These are phyloP conservation scores for Colossoma macropomum DNA, from an alignment of 2,113 vertebrate genomes.

Conservation along the genomic window DNA sequence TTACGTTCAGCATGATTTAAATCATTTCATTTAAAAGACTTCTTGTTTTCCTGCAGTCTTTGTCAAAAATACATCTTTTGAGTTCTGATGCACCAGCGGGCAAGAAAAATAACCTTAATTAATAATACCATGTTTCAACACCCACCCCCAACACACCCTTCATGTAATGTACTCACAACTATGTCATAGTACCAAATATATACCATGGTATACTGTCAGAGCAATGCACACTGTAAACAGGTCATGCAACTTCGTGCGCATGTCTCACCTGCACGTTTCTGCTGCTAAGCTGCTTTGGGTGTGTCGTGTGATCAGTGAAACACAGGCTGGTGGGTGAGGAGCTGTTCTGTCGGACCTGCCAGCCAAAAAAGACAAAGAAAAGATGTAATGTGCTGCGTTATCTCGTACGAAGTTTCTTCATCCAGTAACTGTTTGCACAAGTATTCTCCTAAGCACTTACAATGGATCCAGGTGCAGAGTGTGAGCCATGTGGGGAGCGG, in stretches of 20 bases:
- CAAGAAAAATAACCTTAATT: too few species aligned
- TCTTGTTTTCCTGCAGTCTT: too few species aligned
- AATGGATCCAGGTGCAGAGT: constrained; percentile 92
- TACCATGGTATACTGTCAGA: not conserved
- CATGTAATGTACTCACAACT: too few species aligned
- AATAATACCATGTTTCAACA: too few species aligned
- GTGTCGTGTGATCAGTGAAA: constrained; percentile 90
- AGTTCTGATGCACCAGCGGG: not conserved
- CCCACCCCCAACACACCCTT: too few species aligned
- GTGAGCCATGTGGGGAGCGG: constrained; percentile 95
- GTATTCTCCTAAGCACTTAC: constrained; percentile 76
- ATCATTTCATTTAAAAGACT: too few species aligned
- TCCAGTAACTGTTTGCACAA: not conserved
- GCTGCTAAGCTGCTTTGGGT: constrained; percentile 92
- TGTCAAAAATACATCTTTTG: too few species aligned
- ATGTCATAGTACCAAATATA: too few species aligned
- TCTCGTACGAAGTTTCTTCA: not conserved
- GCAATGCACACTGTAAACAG: not conserved
- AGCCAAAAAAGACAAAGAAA: constrained; percentile 16
- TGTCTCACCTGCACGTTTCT: constrained; percentile 91
- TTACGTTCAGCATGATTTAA: too few species aligned
- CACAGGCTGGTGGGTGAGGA: constrained; percentile 95
- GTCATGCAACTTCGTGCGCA: not conserved
- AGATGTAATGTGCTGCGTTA: not conserved
- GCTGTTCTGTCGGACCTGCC: constrained; percentile 94